Percentiles rank a stretch among this genome's conserved stretches.
These are phyloP conservation scores for Drosophila ohnishii DNA, from an alignment of 1,140 invertebrate genomes.

Conservation along the genomic window DNA sequence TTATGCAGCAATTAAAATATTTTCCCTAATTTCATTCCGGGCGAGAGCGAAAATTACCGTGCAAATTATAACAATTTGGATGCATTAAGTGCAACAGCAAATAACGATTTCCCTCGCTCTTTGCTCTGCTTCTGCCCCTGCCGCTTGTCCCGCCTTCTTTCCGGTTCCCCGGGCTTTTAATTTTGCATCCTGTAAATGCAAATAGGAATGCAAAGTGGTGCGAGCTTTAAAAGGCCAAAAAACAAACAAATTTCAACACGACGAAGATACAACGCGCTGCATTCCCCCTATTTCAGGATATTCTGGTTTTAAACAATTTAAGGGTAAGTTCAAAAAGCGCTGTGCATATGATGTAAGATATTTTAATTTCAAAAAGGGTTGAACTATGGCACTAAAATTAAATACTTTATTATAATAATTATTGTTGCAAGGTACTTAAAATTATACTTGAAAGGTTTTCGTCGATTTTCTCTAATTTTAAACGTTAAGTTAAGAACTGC, in stretches of 20 bases:
- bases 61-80: slow-evolving; percentile 57
- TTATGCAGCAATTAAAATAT: slow-evolving; percentile 66
- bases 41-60: slow-evolving; percentile 46
- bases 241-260: slow-evolving; percentile 8
- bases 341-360: no score
- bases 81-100: slow-evolving; percentile 56
- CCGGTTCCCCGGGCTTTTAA: not conserved
- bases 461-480: not conserved
- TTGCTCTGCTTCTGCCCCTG: not conserved
- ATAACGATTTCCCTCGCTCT: slow-evolving; percentile 8
- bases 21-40: slow-evolving; percentile 55
- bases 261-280: slow-evolving; percentile 18
- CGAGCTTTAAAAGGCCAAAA: slow-evolving; percentile 21
- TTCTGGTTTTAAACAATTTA: not conserved
- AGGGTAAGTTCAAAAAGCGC: not conserved
- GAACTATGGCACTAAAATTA: not conserved
- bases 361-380: not conserved
- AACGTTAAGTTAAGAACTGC: not conserved
- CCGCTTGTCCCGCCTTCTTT: not conserved
- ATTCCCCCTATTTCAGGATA: not conserved
- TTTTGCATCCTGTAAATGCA: slow-evolving; percentile 39
- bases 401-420: not conserved
- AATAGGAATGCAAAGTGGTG: slow-evolving; percentile 48
- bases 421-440: not conserved
- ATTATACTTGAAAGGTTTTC: not conserved